phyloP scores from a whole-genome alignment of 2,113 vertebrate genomes.

The mouse (Mus musculus) region GRCm39 chrX:96457501-96458000 shows the following conservation, averaged over 20 bases:
- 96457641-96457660: background rate
- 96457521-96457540: background rate
- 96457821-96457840: background rate
- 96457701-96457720: background rate
- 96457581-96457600: background rate
- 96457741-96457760: background rate
- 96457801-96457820: background rate
- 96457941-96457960: background rate
- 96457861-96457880: background rate
- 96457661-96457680: background rate
- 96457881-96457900: background rate
- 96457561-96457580: background rate
- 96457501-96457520: background rate
- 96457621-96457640: background rate
- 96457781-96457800: background rate
- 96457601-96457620: background rate
- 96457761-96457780: background rate
- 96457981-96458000: background rate
- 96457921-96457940: background rate
- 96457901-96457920: background rate
- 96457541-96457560: background rate
- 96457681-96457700: background rate
- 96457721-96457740: background rate
- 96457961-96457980: background rate
- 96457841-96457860: background rate